Base-by-base conservation (phyloP, 2,888 invertebrate genomes). In the Molorchus minor region DNA sequence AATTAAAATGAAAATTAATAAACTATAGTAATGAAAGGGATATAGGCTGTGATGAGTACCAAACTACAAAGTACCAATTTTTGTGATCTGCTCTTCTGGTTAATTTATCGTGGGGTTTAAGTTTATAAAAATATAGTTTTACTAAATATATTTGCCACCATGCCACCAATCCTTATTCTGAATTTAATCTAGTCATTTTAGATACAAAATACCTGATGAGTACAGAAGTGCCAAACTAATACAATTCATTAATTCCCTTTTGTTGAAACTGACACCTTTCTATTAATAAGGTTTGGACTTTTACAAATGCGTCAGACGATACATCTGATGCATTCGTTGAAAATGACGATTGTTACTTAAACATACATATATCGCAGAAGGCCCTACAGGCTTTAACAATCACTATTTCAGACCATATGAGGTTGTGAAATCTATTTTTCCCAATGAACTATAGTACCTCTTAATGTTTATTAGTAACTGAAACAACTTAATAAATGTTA, bases 341-440 rank as follows among this genome's bases (percentile, higher is more conserved):
- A 55, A 56, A 55, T 58, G 56, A 56, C 58, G 58, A 61, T 61
- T 64, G 69, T 69, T 69, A 69, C 69, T 65, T 67, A 68, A 64
- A 64, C 68, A 68, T 71, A 55, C 61, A 68, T 72, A 70, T 73
- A 68, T 68, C 60, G 66, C 70, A 67, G 66, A 40, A 46, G 56
- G 68, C 67, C 65, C 65, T 58, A 66, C 68, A 67, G 74, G 75
- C 73, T 73, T 73, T 69, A 69, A 76, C 73, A 76, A 75, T 77
- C 77, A 77, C 67, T 62, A 64, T 68, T 70, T 68, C 71, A 73
- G 75, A 77, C 77, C 75, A 77, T 75, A 72, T 67, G 69, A 75
- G 78, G 79, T 80, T 80, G 79, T 79, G 79, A 80, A 74, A 73
- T 75, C 67, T 68, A 72, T 73, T 73, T 62, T 64, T 62, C 55